Base-by-base conservation (phyloP, 2,888 invertebrate genomes). In the Pimpla rufipes region DNA sequence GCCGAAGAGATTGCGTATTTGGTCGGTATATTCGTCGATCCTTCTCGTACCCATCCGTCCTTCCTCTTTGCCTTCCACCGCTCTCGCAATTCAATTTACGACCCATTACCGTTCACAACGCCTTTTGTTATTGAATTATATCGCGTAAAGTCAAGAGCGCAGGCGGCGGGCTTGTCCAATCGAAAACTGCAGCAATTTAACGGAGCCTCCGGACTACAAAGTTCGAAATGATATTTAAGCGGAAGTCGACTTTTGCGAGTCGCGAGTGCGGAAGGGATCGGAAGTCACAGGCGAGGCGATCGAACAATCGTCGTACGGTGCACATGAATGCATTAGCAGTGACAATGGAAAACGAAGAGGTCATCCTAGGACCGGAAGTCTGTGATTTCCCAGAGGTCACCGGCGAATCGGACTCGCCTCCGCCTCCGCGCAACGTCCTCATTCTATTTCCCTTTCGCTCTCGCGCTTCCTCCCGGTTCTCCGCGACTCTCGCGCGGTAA, bases 371-470 rank as follows among this genome's bases (percentile, higher is more conserved):
- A 50, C 66, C 11, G 57, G 57, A 81, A 81, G 71, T 81, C 57
- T 50, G 64, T 66, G 81, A 76, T 81, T 76, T 81, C 81, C 71
- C 74, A 57, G 35, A 80, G 74, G 80, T 62, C 74, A 62, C 10
- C 4, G 29, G 52, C 18, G 35, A 62, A 62, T 62, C 62, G 37
- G 59, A 35, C 4, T 7, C 7, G 2, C 8, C 35, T 21, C 11
- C 21, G 11, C n/a, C 11, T 23, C 10, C 62, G 5, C 62, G 18
- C 16, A 35, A 29, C 16, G 23, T 52, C 40, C n/a, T 40, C 16
- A 10, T 16, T 52, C 7, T 11, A 62, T 78, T 78, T 62, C 16
- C 23, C n/a, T 52, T 35, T 52, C 37, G 11, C 18, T 23, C 75
- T 11, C 13, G 29, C 35, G 45, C 5, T 18, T 37, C 37, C 62